These are phyloP conservation scores for Triops longicaudatus DNA, from an alignment of 1,140 invertebrate species.

Conservation along the genomic window DNA sequence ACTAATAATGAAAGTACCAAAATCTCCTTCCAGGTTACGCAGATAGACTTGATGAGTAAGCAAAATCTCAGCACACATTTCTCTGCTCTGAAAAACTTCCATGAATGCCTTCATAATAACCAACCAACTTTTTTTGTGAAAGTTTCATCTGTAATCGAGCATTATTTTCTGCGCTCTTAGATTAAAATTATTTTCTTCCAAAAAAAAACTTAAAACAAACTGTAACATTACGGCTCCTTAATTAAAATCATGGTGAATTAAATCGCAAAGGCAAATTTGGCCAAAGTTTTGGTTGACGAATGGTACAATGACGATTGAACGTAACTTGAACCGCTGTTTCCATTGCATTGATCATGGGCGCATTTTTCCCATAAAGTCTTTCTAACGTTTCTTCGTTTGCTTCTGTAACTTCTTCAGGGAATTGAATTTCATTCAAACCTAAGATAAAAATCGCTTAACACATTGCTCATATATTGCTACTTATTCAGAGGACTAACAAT, in stretches of 20 bases:
- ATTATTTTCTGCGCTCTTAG: no score
- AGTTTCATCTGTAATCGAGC: no score
- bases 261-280: conserved; percentile 60
- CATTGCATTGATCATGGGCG: conserved; percentile 60
- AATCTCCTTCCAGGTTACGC: no score
- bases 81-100: no score
- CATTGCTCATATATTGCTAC: neutral
- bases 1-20: no score
- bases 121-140: no score
- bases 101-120: no score
- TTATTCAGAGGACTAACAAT: neutral
- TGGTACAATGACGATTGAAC: conserved; percentile 53
- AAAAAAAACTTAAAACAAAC: neutral
- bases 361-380: conserved; percentile 50
- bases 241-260: neutral
- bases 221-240: neutral
- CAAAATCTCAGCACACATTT: no score
- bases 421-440: conserved; percentile 32
- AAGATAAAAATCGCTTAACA: neutral
- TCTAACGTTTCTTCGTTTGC: conserved; percentile 40
- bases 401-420: conserved; percentile 21
- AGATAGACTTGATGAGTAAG: no score
- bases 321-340: conserved; percentile 60
- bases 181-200: no score
- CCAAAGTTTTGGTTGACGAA: conserved; percentile 55